Base-by-base conservation (phyloP, 1,140 invertebrate species). In the Tetraneura akinire region DNA sequence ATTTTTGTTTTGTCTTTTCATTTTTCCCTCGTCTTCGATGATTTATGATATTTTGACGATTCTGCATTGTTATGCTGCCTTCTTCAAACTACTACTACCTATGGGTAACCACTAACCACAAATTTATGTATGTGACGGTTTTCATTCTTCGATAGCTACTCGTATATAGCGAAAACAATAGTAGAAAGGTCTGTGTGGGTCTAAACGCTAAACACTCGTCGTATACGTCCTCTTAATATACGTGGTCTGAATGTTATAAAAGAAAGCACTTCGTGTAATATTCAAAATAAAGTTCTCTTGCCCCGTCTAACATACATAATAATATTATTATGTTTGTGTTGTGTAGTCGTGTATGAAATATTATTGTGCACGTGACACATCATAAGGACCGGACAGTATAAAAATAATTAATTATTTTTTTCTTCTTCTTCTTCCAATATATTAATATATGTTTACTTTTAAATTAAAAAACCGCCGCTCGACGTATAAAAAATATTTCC, bases 121-220 rank as follows among this genome's bases (percentile, higher is more conserved):
- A 5, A 16, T 21, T n/a, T n/a, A n/a, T n/a, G 10, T 16, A 10
- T 57, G 51, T 42, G 71, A 16, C 49, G 26, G 26, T 23, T 76
- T 55, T 57, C 55, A 73, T 73, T 73, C 16, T 55, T 51, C 51
- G 16, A 32, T 57, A 13, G 29, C 10, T 29, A 5, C 32, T 37
- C n/a, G n/a, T n/a, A n/a, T n/a, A n/a, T n/a, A n/a, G 32, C n/a
- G 13, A 57, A 76, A 55, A 76, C 49, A 76, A 76, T 47, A 76
- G 51, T n/a, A 42, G 14, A 57, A 42, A 23, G 29, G n/a, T 21
- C 32, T 13, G 51, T 13, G 51, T 55, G 71, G 71, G 29, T n/a
- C n/a, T 71, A n/a, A n/a, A n/a, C 42, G 26, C 47, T 16, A 29
- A 70, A 71, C 47, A n/a, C 23, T 71, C 8, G 49, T 71, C 68